A percentile compares a stretch with the other conserved stretches of the same genome.
Conservation (phyloP, 2,113 vertebrate genomes). For the Ptychochromis oligacanthus region DNA sequence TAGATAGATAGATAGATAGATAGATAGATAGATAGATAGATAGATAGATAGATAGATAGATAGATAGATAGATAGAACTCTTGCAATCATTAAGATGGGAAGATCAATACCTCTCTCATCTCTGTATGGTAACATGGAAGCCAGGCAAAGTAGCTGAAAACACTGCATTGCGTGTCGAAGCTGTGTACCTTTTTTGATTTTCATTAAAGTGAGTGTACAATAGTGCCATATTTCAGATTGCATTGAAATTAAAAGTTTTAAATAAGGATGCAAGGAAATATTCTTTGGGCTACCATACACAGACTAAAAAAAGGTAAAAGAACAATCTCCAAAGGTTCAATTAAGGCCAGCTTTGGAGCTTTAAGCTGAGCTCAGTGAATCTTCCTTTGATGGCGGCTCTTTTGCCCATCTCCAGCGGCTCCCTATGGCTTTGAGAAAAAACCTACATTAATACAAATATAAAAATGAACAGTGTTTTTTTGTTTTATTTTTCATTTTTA, state of each 20-base stretch:
- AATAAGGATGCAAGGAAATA: not conserved
- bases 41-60: no score
- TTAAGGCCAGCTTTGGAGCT: not conserved
- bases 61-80: no score
- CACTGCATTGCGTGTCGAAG: not conserved
- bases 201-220: not conserved
- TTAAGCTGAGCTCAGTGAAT: not conserved
- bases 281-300: not conserved
- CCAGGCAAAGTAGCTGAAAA: no score
- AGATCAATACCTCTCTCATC: not conserved
- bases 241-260: not conserved
- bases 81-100: not conserved
- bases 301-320: not conserved
- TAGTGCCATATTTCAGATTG: not conserved
- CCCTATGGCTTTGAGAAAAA: no score
- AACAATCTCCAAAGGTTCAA: not conserved
- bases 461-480: no score
- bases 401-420: no score
- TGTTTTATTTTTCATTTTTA: no score
- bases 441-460: no score
- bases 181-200: not conserved
- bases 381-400: not conserved
- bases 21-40: no score
- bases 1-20: no score
- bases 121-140: rapidly evolving